phyloP scores from a whole-genome alignment of 1,140 invertebrate genomes.

The Panagrolaimus sp. region DNA sequence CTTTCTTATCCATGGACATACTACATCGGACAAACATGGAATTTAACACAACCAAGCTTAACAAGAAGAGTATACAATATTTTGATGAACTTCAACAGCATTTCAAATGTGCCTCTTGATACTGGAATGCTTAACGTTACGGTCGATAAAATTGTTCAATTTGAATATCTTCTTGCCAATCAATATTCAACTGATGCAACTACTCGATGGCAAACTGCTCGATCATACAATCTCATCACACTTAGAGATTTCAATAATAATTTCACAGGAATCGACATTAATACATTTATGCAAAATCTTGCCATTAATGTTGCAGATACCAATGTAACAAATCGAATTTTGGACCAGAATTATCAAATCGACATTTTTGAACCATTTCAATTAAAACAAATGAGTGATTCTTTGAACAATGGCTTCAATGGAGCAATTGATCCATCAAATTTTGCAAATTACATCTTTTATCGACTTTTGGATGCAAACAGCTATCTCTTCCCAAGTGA shows the following conservation, averaged over 20 bases:
- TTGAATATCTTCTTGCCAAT: constrained; percentile 11
- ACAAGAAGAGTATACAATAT: background rate
- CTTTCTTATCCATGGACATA: background rate
- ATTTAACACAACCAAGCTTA: background rate
- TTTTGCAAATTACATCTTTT: background rate
- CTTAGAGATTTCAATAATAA: background rate
- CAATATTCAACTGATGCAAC: constrained; percentile 2
- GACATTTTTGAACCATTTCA: background rate
- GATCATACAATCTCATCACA: constrained; percentile 4
- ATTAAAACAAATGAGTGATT: background rate
- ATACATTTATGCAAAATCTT: background rate
- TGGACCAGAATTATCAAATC: background rate
- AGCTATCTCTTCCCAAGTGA: background rate
- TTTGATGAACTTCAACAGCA: background rate
- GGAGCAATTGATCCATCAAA: background rate
- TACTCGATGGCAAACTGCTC: background rate
- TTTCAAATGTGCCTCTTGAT: background rate
- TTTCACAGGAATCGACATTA: background rate
- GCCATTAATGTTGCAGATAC: background rate
- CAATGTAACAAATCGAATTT: background rate
- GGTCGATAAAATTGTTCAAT: background rate
- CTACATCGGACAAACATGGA: background rate
- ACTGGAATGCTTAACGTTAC: background rate
- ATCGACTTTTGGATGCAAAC: background rate
- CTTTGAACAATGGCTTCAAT: background rate